These are phyloP conservation scores for Spea hammondii DNA, from an alignment of 2,797 vertebrate genomes.

Conservation along the genomic window DNA sequence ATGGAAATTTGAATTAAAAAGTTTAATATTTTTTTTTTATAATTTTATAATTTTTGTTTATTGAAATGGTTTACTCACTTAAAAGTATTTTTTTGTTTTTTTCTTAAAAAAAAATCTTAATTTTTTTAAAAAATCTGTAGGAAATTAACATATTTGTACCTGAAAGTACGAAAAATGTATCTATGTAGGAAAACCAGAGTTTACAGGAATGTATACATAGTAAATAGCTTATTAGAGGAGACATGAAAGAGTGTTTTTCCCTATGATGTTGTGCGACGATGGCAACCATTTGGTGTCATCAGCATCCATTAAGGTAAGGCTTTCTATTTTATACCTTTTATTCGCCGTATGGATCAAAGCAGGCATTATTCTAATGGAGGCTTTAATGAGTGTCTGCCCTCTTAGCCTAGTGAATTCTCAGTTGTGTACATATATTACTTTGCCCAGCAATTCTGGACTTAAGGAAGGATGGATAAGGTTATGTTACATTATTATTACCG, in stretches of 20 bases:
- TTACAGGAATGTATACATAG: conserved; percentile 2
- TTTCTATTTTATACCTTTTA: not conserved
- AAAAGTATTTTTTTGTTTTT: too few relatives aligned
- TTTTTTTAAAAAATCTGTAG: too few relatives aligned
- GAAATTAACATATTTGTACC: too few relatives aligned
- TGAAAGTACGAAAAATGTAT: too few relatives aligned
- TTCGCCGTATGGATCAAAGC: conserved; percentile 32
- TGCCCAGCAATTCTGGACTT: not conserved
- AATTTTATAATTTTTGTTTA: too few relatives aligned
- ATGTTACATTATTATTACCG: not conserved
- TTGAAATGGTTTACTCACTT: too few relatives aligned
- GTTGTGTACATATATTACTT: not conserved
- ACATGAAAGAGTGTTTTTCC: conserved; percentile 5
- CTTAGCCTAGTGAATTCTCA: not conserved
- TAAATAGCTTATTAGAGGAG: conserved; percentile 1
- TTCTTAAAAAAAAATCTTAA: too few relatives aligned
- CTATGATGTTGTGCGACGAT: conserved; percentile 13
- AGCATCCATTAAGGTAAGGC: conserved; percentile 18
- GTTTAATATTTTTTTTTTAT: too few relatives aligned
- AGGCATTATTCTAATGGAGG: conserved; percentile 19
- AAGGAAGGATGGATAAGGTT: not conserved
- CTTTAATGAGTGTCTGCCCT: not conserved
- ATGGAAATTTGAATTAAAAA: too few relatives aligned
- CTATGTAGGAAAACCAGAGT: not conserved
- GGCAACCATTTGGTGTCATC: conserved; percentile 28